Conservation (phyloP, 2,888 invertebrate genomes). For the Tortricodes alternella region DNA sequence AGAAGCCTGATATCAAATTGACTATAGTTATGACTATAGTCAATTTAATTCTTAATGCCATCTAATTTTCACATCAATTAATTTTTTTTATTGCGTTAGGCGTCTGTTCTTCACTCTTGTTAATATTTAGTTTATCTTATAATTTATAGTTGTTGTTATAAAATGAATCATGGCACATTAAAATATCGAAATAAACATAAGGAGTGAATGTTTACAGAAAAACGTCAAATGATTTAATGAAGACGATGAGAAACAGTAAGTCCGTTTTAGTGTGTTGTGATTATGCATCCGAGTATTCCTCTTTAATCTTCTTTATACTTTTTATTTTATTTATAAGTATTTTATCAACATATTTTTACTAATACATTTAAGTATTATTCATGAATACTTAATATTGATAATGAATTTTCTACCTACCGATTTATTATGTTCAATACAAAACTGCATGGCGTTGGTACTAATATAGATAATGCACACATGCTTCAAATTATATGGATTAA, state of each 20-base stretch:
- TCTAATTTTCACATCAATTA: too few species aligned
- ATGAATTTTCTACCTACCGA: not conserved
- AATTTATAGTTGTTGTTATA: conserved; percentile 34
- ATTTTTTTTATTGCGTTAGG: too few species aligned
- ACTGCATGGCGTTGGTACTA: too few species aligned
- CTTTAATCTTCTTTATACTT: conserved; percentile 18
- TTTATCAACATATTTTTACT: conserved; percentile 9
- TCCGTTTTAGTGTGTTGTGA: conserved; percentile 80
- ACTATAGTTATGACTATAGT: too few species aligned
- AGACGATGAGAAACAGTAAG: conserved; percentile 78
- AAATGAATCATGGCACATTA: conserved; percentile 75
- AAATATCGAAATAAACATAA: conserved; percentile 53
- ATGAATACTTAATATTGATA: conserved; percentile 4
- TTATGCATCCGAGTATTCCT: conserved; percentile 62
- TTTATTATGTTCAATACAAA: too few species aligned
- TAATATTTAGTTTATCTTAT: conserved; percentile 31
- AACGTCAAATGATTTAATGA: conserved; percentile 80
- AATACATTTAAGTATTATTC: conserved; percentile 15
- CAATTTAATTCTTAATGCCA: too few species aligned
- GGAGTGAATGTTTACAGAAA: conserved; percentile 69
- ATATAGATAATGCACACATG: too few species aligned
- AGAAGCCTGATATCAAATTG: too few species aligned
- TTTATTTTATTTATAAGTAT: conserved; percentile 7
- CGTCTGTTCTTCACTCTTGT: conserved; percentile 19
- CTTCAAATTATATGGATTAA: too few species aligned